Evolutionary conservation across 2,888 invertebrate species (phyloP).

Genomic region (Anaspis maculata): DNA sequence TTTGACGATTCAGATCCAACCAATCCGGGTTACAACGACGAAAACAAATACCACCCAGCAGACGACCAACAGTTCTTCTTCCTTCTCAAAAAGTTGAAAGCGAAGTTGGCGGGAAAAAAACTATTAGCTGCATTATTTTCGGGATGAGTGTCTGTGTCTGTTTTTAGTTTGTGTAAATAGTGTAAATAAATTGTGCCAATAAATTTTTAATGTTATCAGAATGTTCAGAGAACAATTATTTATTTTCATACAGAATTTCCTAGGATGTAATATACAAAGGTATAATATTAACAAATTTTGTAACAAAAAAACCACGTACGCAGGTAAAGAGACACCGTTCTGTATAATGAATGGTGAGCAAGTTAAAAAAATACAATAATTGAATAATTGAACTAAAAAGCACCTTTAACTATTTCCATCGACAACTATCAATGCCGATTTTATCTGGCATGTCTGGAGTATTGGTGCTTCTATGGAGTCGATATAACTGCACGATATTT

Average conservation of each 20-base stretch:
- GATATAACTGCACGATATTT: conserved; percentile 40
- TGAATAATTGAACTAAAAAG: background rate
- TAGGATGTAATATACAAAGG: conserved; percentile 4
- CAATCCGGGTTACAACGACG: conserved; percentile 7
- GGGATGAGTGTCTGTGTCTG: too few species aligned
- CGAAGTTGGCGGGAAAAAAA: too few species aligned
- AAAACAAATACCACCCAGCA: conserved; percentile 8
- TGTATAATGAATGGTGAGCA: conserved; percentile 2
- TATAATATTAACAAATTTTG: conserved; percentile 2
- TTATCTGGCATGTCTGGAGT: conserved; percentile 34
- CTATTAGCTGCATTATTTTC: too few species aligned
- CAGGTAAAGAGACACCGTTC: conserved; percentile 4
- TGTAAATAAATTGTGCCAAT: too few species aligned
- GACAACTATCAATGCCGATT: conserved; percentile 33
- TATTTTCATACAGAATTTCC: too few species aligned
- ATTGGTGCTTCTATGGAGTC: conserved; percentile 26
- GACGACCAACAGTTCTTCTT: too few species aligned
- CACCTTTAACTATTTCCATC: conserved; percentile 18
- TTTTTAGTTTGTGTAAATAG: too few species aligned
- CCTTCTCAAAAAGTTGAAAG: too few species aligned
- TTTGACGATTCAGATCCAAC: conserved; percentile 12
- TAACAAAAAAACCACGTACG: background rate
- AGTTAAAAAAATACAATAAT: conserved; percentile 1
- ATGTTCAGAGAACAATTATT: too few species aligned
- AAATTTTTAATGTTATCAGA: too few species aligned